A percentile compares a stretch with the other conserved stretches of the same genome.
Conservation (phyloP, 1,140 invertebrate species). For the Drosophila hydei region DNA sequence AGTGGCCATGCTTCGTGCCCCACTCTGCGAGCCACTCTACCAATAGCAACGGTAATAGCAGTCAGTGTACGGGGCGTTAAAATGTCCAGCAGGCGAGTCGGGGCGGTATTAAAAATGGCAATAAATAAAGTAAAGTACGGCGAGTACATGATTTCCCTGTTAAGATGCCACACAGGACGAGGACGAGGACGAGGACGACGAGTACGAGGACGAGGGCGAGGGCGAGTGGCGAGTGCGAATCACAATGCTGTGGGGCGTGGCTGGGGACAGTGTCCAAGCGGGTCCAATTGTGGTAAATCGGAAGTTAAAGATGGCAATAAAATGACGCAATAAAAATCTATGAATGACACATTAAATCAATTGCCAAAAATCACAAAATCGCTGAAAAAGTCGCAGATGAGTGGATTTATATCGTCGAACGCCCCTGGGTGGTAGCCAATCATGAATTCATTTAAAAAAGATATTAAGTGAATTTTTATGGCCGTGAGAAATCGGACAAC, state of each 20-base stretch:
- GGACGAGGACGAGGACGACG: neutral
- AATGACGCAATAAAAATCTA: slow-evolving; percentile 84
- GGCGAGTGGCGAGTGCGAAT: slow-evolving; percentile 29
- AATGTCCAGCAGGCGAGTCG: slow-evolving; percentile 68
- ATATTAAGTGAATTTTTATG: slow-evolving; percentile 72
- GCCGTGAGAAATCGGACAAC: slow-evolving; percentile 71
- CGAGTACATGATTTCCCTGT: slow-evolving; percentile 84
- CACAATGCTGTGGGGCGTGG: slow-evolving; percentile 47
- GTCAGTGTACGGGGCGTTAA: slow-evolving; percentile 66
- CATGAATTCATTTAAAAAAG: slow-evolving; percentile 68
- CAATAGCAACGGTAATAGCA: slow-evolving; percentile 1
- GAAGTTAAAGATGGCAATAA: slow-evolving; percentile 84
- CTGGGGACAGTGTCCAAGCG: slow-evolving; percentile 83
- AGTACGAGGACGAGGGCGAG: neutral
- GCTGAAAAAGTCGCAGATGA: slow-evolving; percentile 68
- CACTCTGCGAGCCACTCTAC: neutral
- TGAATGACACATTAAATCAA: slow-evolving; percentile 84
- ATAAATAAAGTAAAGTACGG: slow-evolving; percentile 84
- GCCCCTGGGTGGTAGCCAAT: slow-evolving; percentile 40
- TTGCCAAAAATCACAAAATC: slow-evolving; percentile 83
- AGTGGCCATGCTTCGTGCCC: slow-evolving; percentile 55
- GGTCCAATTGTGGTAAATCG: slow-evolving; percentile 84
- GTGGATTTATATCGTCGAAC: slow-evolving; percentile 59
- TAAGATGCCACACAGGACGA: slow-evolving; percentile 74
- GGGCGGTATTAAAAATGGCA: slow-evolving; percentile 83